A percentile compares a stretch with the other conserved stretches of the same genome.
Evolutionary conservation across 2,113 vertebrate genomes (phyloP).

Genomic region (Emydocephalus ijimae): DNA sequence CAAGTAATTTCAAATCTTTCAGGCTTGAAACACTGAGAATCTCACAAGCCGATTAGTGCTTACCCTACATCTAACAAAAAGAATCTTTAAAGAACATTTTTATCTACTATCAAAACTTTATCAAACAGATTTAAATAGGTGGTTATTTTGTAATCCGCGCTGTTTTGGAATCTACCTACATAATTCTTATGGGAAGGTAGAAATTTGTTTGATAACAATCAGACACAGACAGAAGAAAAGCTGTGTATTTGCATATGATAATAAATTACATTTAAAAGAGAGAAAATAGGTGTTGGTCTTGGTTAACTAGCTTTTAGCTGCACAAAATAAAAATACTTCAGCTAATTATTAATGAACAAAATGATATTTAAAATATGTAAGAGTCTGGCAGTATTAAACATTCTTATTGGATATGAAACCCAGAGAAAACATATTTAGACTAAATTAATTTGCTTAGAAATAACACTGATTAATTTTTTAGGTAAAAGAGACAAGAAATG

Average conservation of each 20-base stretch:
- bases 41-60: not conserved
- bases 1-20: not conserved
- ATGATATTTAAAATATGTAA: not conserved
- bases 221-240: not conserved
- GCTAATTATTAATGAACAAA: not conserved
- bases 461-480: not conserved
- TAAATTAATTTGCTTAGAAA: not conserved
- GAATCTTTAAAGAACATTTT: not conserved
- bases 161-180: constrained; percentile 1
- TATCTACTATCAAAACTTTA: not conserved
- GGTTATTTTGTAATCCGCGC: not conserved
- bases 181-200: not conserved
- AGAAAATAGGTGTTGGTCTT: not conserved
- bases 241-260: not conserved
- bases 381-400: not conserved
- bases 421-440: not conserved
- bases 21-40: not conserved
- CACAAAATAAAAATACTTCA: not conserved
- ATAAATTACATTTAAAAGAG: not conserved
- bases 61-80: not conserved
- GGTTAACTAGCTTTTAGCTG: not conserved
- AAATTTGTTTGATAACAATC: not conserved
- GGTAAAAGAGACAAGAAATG: not conserved
- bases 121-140: not conserved
- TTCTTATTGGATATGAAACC: not conserved